A percentile compares a stretch with the other conserved stretches of the same genome.
Conservation (phyloP, 2,113 vertebrate genomes). For the Pterocles orientalis region DNA sequence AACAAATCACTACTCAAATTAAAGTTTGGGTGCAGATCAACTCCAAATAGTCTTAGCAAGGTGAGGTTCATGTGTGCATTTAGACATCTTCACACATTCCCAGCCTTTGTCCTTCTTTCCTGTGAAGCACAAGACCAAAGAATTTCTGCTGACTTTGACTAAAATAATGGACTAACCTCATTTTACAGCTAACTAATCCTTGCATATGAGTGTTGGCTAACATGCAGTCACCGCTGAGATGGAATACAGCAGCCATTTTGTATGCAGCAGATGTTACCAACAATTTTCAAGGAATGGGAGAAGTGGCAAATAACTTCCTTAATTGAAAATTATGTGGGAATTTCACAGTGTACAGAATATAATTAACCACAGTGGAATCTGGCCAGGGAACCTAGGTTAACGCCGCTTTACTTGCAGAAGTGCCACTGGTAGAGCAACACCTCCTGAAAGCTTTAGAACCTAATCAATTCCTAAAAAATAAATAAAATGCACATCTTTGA, state of each 20-base stretch:
- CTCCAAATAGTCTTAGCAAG: not conserved
- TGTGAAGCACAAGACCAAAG: not conserved
- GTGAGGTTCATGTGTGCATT: not conserved
- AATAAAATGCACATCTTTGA: slow-evolving; percentile 40
- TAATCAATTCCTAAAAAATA: slow-evolving; percentile 53
- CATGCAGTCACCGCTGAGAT: not conserved
- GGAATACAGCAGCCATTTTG: slow-evolving; percentile 32
- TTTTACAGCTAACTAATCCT: not conserved
- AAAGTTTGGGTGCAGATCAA: not conserved
- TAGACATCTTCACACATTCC: not conserved
- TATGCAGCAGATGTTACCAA: not conserved
- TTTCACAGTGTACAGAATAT: slow-evolving; percentile 47
- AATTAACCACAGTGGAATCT: slow-evolving; percentile 54
- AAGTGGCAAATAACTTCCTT: slow-evolving; percentile 56
- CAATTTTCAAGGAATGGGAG: slow-evolving; percentile 16
- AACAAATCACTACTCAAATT: not conserved
- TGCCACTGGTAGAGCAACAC: slow-evolving; percentile 52
- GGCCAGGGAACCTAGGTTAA: slow-evolving; percentile 42
- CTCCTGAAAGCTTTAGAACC: slow-evolving; percentile 41
- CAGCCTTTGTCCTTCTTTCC: not conserved
- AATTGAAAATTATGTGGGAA: slow-evolving; percentile 62
- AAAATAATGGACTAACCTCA: not conserved
- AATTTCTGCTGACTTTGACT: not conserved
- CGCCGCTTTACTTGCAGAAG: not conserved
- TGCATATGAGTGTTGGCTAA: not conserved